These are phyloP conservation scores for Aphaenogaster floridana DNA, from an alignment of 1,140 invertebrate species.

Conservation along the genomic window DNA sequence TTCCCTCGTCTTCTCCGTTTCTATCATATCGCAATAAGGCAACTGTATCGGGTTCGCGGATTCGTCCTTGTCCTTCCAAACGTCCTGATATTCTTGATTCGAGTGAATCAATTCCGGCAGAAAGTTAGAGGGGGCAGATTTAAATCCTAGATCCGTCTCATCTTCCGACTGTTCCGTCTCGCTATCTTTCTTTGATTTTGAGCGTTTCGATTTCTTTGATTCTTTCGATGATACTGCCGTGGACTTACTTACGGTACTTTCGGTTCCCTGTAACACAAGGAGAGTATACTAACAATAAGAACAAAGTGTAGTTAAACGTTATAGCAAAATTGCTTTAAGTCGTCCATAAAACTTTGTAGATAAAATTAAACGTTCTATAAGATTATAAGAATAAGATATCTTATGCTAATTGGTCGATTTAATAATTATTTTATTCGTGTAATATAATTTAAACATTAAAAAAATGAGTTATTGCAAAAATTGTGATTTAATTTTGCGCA, in stretches of 20 bases:
- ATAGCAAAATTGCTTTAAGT: not conserved
- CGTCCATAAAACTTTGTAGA: not conserved
- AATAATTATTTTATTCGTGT: not conserved
- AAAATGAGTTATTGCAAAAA: not conserved
- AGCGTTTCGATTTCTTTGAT: constrained; percentile 91
- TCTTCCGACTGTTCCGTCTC: constrained; percentile 88
- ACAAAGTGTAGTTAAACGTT: constrained; percentile 15
- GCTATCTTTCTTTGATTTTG: constrained; percentile 85
- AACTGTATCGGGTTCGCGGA: constrained; percentile 89
- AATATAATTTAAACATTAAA: not conserved
- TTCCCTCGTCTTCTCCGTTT: constrained; percentile 93
- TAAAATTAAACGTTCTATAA: not conserved
- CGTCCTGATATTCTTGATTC: constrained; percentile 88
- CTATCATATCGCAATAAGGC: constrained; percentile 94
- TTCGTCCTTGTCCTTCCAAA: constrained; percentile 95
- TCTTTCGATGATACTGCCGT: constrained; percentile 92
- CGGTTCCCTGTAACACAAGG: constrained; percentile 87
- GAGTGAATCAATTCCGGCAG: constrained; percentile 85
- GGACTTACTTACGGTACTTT: constrained; percentile 92
- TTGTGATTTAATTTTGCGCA: not conserved
- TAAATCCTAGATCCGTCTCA: constrained; percentile 88
- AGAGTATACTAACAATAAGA: not conserved
- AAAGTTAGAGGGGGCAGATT: constrained; percentile 86
- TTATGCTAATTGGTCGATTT: not conserved
- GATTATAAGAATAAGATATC: not conserved